phyloP scores from a whole-genome alignment of 2,797 vertebrate species.

The Sebastes aleutianus region DNA sequence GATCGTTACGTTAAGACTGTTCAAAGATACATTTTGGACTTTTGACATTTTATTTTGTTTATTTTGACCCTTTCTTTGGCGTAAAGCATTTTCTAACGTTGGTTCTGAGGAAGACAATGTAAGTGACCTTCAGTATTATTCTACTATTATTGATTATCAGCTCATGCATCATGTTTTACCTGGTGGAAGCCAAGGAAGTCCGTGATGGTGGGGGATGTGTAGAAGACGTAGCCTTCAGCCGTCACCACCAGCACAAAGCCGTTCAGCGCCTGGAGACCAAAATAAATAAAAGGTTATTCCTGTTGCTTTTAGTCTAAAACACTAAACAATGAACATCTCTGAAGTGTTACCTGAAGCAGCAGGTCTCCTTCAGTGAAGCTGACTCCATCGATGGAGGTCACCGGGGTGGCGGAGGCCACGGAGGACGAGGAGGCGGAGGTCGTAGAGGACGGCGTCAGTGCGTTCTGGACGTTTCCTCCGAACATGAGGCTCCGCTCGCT shows the following conservation, averaged over 20 bases:
- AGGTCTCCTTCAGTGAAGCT: constrained; percentile 79
- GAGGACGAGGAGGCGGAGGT: neutral
- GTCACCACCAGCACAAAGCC: constrained; percentile 87
- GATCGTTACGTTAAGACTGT: neutral
- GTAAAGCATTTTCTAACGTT: neutral
- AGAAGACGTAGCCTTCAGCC: constrained; percentile 84
- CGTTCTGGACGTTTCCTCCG: constrained; percentile 47
- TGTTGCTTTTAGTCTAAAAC: neutral
- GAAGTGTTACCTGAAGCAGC: constrained; percentile 73
- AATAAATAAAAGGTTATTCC: accelerated
- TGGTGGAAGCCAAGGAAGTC: constrained; percentile 89
- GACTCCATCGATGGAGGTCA: constrained; percentile 75
- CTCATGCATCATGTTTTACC: constrained; percentile 56
- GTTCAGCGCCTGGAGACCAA: constrained; percentile 77
- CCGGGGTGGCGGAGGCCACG: neutral
- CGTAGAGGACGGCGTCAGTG: neutral
- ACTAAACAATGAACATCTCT: neutral
- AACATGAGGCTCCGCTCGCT: constrained; percentile 36
- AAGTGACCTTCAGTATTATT: neutral
- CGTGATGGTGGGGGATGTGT: constrained; percentile 83
- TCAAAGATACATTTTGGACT: neutral
- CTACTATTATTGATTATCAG: neutral
- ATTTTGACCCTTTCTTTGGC: neutral
- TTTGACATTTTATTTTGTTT: neutral
- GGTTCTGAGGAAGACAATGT: neutral